Conservation (phyloP, 2,888 invertebrate species). For the Himalopsyche tibetana region DNA sequence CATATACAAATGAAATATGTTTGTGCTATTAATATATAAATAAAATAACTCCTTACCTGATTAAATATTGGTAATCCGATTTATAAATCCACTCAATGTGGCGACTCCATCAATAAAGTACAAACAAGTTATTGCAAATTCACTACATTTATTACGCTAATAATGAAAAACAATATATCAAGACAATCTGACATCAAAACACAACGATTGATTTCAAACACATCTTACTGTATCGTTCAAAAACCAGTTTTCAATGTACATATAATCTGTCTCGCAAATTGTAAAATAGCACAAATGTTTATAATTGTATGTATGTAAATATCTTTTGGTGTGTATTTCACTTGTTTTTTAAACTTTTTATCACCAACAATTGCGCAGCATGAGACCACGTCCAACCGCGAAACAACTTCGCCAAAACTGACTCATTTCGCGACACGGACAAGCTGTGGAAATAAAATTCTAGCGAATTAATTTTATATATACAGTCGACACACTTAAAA, state of each 20-base stretch:
- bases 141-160: background rate
- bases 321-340: background rate
- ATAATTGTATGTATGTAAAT: background rate
- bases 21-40: too few relatives aligned
- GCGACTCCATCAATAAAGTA: background rate
- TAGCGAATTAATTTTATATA: slow-evolving; percentile 14
- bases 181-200: background rate
- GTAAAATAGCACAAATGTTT: background rate
- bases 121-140: background rate
- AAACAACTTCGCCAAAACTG: background rate
- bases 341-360: slow-evolving; percentile 1
- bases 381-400: background rate
- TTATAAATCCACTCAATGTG: background rate
- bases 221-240: background rate
- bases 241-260: slow-evolving; percentile 19
- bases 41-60: background rate
- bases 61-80: slow-evolving; percentile 7
- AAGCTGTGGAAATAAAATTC: slow-evolving; percentile 27
- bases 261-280: background rate
- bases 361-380: background rate
- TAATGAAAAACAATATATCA: slow-evolving; percentile 6
- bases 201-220: background rate
- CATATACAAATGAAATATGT: too few relatives aligned
- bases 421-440: background rate
- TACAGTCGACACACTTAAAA: background rate